Evolutionary conservation across 2,113 vertebrate genomes (phyloP), one percentile per base, ranked within the genome.

Genomic region (Pomatorhinus ruficollis): DNA sequence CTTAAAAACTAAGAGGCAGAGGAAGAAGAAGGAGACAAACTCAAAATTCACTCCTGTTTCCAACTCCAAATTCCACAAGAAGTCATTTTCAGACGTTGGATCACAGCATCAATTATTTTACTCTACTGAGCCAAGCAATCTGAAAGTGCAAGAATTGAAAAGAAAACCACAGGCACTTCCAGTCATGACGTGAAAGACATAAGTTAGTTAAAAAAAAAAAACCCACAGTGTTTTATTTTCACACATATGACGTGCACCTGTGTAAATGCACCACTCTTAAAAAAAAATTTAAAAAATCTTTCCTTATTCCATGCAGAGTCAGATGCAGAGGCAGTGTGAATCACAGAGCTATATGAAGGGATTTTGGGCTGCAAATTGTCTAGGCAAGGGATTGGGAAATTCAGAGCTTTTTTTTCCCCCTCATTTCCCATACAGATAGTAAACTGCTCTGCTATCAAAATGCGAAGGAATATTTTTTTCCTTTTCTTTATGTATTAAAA

Each of bases 311-410:
- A 83, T 53, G 45, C 71, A 75, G 76, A 87, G 69, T 69, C 22
- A 42, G 77, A 79, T 84, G 87, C 87, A 95, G 78, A 94, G 90
- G 61, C 84, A 94, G 92, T 57, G 85, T 92, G 92, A 96, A 95
- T 77, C 76, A 94, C 66, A 91, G 74, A 89, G 77, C 72, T 66
- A 4, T 59, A 84, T 70, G 95, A 82, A 94, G 39, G 52, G 60
- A 95, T 68, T 68, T 87, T 12, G 90, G 70, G 57, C 47, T 94
- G 65, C 66, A 93, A 68, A 91, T 60, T 56, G 33, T 54, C 77
- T 82, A 63, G 56, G 78, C 33, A 66, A 93, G 44, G 19, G 39
- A 95, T 5, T 15, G 60, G 44, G 74, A 88, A 64, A 92, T 77
- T 90, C 45, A 80, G 71, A 92, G 39, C 50, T 82, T 27, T 8